Conservation (phyloP, 1,140 invertebrate species). For the Hermatobates lingyangjiaoensis region DNA sequence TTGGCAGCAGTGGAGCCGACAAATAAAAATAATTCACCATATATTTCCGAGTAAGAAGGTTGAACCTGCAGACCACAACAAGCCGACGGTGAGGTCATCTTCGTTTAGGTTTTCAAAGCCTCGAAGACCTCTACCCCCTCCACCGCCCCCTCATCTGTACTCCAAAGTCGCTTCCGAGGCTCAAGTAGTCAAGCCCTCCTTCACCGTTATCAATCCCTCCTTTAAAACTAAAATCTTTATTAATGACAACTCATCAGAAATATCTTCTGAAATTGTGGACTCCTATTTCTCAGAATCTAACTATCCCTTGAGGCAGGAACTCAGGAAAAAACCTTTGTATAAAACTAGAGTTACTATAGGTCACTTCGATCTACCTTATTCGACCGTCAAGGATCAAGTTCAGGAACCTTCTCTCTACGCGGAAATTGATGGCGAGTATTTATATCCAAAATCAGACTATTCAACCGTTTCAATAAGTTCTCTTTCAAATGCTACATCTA, state of each 20-base stretch:
- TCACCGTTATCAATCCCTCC: background rate
- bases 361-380: background rate
- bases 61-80: conserved; percentile 9
- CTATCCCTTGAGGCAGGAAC: background rate
- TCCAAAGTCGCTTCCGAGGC: background rate
- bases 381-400: background rate
- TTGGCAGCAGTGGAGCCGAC: conserved; percentile 11
- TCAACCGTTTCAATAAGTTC: too few relatives aligned
- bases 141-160: background rate
- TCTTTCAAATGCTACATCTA: too few relatives aligned
- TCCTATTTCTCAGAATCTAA: background rate
- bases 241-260: background rate
- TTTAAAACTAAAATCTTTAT: conserved; percentile 2
- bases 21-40: conserved; percentile 14
- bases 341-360: background rate
- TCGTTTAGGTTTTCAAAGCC: conserved; percentile 9
- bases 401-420: background rate
- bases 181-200: background rate
- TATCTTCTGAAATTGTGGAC: background rate
- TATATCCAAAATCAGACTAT: too few relatives aligned
- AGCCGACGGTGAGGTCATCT: conserved; percentile 12
- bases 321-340: background rate
- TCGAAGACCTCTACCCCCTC: background rate
- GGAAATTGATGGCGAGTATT: too few relatives aligned
- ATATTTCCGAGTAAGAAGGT: conserved; percentile 10